Evolutionary conservation across 2,888 invertebrate species (phyloP).

Genomic region (Oscheius myriophilus): DNA sequence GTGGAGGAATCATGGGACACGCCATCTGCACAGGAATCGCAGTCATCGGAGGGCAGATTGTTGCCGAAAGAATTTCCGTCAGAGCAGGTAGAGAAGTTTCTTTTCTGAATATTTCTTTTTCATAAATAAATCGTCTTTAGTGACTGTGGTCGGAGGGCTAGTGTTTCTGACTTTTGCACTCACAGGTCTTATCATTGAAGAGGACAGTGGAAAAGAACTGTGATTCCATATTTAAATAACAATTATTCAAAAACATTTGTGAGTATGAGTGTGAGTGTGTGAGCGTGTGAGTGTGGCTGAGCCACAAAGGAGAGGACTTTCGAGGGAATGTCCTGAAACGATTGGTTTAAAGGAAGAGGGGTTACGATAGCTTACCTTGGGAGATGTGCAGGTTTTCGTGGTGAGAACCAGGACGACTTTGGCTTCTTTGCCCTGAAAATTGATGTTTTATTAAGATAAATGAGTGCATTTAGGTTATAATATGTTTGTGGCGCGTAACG

Average conservation of each 20-base stretch:
- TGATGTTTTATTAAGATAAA: too few species aligned
- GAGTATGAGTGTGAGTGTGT: too few species aligned
- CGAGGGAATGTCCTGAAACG: background rate
- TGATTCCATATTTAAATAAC: too few species aligned
- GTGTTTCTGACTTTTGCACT: constrained; percentile 93
- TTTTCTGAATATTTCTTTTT: too few species aligned
- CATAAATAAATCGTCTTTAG: constrained; percentile 78
- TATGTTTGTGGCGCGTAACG: too few species aligned
- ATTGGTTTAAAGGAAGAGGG: background rate
- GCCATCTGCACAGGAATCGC: constrained; percentile 95
- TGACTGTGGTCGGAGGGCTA: constrained; percentile 92
- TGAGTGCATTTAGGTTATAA: too few species aligned
- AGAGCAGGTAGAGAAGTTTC: constrained; percentile 84
- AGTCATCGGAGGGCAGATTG: constrained; percentile 93
- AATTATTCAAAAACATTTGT: too few species aligned
- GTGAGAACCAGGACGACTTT: constrained; percentile 12
- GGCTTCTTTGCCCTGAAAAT: constrained; percentile 13
- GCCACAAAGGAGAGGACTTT: too few species aligned
- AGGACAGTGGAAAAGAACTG: too few species aligned
- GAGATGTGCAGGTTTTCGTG: background rate
- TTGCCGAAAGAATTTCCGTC: constrained; percentile 95
- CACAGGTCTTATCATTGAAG: constrained; percentile 85
- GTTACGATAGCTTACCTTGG: background rate
- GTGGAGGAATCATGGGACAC: constrained; percentile 93
- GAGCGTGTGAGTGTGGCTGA: too few species aligned